phyloP scores from a whole-genome alignment of 1,140 invertebrate genomes.

The Drosophila neocordata region DNA sequence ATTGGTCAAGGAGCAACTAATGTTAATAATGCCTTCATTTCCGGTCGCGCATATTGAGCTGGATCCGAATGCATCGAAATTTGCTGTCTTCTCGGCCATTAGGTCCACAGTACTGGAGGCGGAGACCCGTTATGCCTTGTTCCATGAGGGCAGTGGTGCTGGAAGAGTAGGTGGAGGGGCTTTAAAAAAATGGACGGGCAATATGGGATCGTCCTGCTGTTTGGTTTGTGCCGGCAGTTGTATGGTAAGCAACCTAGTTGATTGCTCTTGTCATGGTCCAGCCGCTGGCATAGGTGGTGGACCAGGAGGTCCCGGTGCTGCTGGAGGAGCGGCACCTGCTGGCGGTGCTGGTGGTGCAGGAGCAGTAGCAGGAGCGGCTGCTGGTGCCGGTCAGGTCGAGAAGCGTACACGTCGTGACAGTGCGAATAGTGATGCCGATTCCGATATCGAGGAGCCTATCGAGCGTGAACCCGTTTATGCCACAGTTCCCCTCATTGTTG shows the following conservation, averaged over 20 bases:
- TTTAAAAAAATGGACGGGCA: constrained; percentile 52
- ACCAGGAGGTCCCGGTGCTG: constrained; percentile 24
- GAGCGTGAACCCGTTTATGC: constrained; percentile 72
- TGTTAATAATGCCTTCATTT: constrained; percentile 68
- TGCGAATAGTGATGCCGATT: constrained; percentile 77
- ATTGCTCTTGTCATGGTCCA: constrained; percentile 69
- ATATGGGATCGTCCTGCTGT: constrained; percentile 66
- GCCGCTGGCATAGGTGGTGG: neutral
- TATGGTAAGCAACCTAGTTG: constrained; percentile 67
- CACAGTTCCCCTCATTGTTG: constrained; percentile 89
- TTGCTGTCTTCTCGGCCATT: constrained; percentile 81
- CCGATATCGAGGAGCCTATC: constrained; percentile 68
- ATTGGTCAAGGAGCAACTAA: constrained; percentile 67
- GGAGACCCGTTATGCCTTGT: constrained; percentile 75
- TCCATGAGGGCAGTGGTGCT: constrained; percentile 55
- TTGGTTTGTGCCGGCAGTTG: constrained; percentile 70
- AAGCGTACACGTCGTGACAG: constrained; percentile 61
- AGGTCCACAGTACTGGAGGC: constrained; percentile 77
- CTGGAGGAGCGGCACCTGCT: constrained; percentile 11
- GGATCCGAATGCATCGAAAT: constrained; percentile 82
- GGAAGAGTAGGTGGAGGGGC: constrained; percentile 11
- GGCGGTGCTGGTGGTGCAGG: constrained; percentile 12
- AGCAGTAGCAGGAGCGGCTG: constrained; percentile 16
- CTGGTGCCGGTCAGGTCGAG: constrained; percentile 31
- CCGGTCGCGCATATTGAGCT: constrained; percentile 79